Conservation (phyloP, 2,888 invertebrate species). For the Digitonthophagus gazella region DNA sequence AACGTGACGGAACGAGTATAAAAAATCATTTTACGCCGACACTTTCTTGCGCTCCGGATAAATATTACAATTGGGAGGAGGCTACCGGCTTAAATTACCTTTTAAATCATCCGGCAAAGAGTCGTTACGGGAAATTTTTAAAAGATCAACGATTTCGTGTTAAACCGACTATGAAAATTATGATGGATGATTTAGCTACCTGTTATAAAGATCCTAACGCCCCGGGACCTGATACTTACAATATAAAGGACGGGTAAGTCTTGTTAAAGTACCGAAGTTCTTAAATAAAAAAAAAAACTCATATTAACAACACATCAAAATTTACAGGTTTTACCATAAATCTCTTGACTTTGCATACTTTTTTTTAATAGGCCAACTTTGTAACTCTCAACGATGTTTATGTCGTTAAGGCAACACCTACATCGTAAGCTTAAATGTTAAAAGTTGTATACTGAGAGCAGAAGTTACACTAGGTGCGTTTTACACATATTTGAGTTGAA, state of each 20-base stretch:
- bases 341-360: not conserved
- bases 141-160: conserved; percentile 43
- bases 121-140: conserved; percentile 42
- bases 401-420: no score
- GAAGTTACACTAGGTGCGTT: no score
- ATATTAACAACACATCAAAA: no score
- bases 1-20: conserved; percentile 53
- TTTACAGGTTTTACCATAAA: conserved; percentile 1
- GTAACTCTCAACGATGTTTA: no score
- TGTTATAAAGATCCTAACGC: conserved; percentile 53
- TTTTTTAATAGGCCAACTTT: no score
- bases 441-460: no score
- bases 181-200: conserved; percentile 54
- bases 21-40: conserved; percentile 55
- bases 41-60: conserved; percentile 38
- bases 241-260: not conserved
- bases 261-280: no score
- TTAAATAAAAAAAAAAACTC: no score
- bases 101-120: conserved; percentile 36
- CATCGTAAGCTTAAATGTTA: no score
- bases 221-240: conserved; percentile 57
- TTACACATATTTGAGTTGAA: no score
- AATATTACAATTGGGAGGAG: conserved; percentile 39
- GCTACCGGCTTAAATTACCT: conserved; percentile 38
- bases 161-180: conserved; percentile 51